Conservation (phyloP, 1,140 invertebrate genomes). For the Phthorimaea operculella region DNA sequence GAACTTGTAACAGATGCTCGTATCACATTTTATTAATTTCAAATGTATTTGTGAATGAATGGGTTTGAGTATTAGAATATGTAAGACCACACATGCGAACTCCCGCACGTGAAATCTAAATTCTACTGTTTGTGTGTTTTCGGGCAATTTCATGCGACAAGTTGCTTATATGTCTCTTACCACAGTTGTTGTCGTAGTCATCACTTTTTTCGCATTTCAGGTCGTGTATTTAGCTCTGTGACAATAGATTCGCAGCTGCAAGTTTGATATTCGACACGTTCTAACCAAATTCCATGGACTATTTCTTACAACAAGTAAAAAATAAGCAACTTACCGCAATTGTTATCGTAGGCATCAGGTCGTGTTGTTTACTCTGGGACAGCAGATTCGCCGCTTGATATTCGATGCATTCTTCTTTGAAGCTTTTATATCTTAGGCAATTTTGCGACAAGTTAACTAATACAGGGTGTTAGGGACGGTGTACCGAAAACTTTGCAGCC, state of each 20-base stretch:
- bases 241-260: constrained; percentile 60
- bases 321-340: constrained; percentile 40
- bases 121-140: too few relatives aligned
- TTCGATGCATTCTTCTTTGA: constrained; percentile 65
- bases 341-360: constrained; percentile 46
- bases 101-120: too few relatives aligned
- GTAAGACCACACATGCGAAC: too few relatives aligned
- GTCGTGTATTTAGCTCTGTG: constrained; percentile 58
- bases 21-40: too few relatives aligned
- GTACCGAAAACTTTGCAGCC: too few relatives aligned
- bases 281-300: constrained; percentile 13
- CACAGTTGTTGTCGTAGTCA: constrained; percentile 52
- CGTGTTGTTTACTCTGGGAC: constrained; percentile 58
- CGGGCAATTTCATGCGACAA: neutral
- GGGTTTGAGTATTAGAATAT: too few relatives aligned
- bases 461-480: too few relatives aligned
- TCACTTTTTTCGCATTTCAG: constrained; percentile 47
- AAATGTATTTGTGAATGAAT: too few relatives aligned
- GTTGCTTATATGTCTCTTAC: constrained; percentile 24
- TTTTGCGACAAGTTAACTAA: too few relatives aligned
- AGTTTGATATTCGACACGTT: constrained; percentile 66
- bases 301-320: neutral
- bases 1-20: too few relatives aligned
- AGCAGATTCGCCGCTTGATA: constrained; percentile 65
- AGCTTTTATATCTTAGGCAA: too few relatives aligned